phyloP scores from a whole-genome alignment of 2,113 vertebrate species.

The Camelus bactrianus region DNA sequence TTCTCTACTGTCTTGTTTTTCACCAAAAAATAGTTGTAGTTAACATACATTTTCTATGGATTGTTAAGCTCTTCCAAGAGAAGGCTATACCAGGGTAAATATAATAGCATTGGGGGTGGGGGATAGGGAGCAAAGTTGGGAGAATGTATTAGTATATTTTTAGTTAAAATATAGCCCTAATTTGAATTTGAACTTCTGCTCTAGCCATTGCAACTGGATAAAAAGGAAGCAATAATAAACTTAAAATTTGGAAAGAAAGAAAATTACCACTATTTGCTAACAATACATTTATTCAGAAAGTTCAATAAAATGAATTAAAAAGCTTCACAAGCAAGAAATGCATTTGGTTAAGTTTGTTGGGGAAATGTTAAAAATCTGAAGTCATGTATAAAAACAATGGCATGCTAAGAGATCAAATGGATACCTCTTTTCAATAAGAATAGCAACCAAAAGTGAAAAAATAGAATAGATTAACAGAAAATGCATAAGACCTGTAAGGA shows the following conservation, averaged over 20 bases:
- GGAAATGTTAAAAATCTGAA: not conserved
- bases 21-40: not conserved
- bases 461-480: not conserved
- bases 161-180: not conserved
- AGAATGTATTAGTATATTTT: not conserved
- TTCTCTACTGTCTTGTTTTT: not conserved
- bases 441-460: not conserved
- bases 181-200: constrained; percentile 8
- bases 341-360: not conserved
- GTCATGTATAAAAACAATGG: not conserved
- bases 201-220: not conserved
- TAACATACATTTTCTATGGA: not conserved
- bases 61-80: not conserved
- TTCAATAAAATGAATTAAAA: constrained; percentile 11
- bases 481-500: not conserved
- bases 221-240: not conserved
- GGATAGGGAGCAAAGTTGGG: not conserved
- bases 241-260: constrained; percentile 5
- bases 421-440: not conserved
- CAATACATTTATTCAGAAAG: not conserved
- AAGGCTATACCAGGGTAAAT: not conserved
- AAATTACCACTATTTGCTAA: not conserved
- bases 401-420: not conserved
- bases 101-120: not conserved
- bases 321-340: not conserved